A percentile compares a stretch with the other conserved stretches of the same genome.
Evolutionary conservation across 2,888 invertebrate genomes (phyloP).

Genomic region (Pyrocoelia pectoralis): DNA sequence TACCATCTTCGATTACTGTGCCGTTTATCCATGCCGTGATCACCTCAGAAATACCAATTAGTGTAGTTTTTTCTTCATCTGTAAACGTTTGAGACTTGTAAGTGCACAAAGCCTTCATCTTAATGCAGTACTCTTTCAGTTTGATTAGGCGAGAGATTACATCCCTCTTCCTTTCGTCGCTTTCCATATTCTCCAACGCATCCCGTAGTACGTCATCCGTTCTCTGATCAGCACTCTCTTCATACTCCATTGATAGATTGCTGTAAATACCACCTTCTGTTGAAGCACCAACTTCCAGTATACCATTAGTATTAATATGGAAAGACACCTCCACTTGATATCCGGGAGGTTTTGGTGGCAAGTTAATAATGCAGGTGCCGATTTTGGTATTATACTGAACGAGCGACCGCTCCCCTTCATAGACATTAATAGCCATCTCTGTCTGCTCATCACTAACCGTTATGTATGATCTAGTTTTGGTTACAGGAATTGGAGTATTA

Average conservation of each 20-base stretch:
- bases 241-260: slow-evolving; percentile 12
- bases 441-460: slow-evolving; percentile 38
- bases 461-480: not conserved
- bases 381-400: slow-evolving; percentile 23
- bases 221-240: slow-evolving; percentile 1
- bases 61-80: not conserved
- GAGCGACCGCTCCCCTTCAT: slow-evolving; percentile 40
- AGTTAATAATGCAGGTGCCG: slow-evolving; percentile 10
- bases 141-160: slow-evolving; percentile 3
- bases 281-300: slow-evolving; percentile 4
- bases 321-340: slow-evolving; percentile 13
- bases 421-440: slow-evolving; percentile 28
- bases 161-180: not conserved
- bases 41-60: not conserved
- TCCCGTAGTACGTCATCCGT: slow-evolving; percentile 3
- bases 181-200: slow-evolving; percentile 4
- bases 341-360: slow-evolving; percentile 17
- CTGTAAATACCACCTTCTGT: slow-evolving; percentile 12
- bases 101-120: slow-evolving; percentile 9
- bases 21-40: slow-evolving; percentile 2
- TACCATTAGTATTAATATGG: slow-evolving; percentile 19
- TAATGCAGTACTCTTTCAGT: slow-evolving; percentile 19
- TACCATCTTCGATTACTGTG: not conserved
- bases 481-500: slow-evolving; percentile 74
- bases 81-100: slow-evolving; percentile 7